A percentile compares a stretch with the other conserved stretches of the same genome.
These are phyloP conservation scores for Oophaga sylvatica DNA, from an alignment of 2,797 vertebrate species.

Conservation along the genomic window DNA sequence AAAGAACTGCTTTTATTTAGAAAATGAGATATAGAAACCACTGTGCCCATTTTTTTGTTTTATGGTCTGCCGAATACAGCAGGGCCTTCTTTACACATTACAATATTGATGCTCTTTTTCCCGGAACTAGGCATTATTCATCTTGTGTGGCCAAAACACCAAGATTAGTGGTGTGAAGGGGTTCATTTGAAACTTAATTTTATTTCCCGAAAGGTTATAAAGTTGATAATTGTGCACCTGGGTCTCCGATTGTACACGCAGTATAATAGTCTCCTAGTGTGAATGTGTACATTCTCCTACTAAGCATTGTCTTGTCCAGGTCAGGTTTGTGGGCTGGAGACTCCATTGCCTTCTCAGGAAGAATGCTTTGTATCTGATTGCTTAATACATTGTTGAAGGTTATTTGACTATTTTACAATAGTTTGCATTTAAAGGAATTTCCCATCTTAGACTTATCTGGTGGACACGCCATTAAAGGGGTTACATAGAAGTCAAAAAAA, in stretches of 20 bases:
- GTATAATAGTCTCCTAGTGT: neutral
- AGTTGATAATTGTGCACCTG: neutral
- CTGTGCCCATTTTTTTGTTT: neutral
- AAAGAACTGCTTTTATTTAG: no score
- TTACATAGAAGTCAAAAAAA: neutral
- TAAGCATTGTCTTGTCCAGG: constrained; percentile 10
- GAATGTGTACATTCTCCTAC: neutral
- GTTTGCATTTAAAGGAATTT: neutral
- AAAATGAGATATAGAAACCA: neutral
- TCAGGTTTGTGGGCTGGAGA: neutral
- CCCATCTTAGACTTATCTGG: neutral
- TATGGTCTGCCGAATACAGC: neutral
- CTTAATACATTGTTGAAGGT: neutral
- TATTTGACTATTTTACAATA: neutral
- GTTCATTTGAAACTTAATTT: neutral
- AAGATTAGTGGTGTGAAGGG: neutral
- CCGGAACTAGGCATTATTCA: neutral
- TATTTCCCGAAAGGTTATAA: neutral
- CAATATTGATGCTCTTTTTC: neutral
- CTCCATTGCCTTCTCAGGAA: neutral
- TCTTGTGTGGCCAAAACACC: neutral
- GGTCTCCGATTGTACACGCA: neutral
- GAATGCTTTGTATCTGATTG: neutral
- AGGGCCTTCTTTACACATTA: neutral
- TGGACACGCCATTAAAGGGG: neutral